Conservation (phyloP, 2,888 invertebrate species). For the Oscheius sp. region DNA sequence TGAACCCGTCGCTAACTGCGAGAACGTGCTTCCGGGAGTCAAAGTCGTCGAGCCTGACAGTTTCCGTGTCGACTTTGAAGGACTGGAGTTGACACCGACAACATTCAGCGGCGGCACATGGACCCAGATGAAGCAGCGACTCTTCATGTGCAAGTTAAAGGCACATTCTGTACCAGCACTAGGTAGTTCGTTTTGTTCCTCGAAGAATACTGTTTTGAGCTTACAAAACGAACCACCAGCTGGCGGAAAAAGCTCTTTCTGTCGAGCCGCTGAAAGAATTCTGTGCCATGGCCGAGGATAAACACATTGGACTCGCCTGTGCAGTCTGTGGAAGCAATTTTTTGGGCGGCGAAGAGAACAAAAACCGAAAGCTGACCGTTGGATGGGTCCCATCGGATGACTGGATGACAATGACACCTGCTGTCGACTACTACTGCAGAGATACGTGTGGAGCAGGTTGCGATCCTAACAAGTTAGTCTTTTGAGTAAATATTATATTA, state of each 20-base stretch:
- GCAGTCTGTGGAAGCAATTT: conserved; percentile 10
- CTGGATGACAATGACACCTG: conserved; percentile 60
- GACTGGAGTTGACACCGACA: conserved; percentile 67
- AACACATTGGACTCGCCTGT: conserved; percentile 8
- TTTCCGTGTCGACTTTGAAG: conserved; percentile 47
- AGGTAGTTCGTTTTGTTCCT: background rate
- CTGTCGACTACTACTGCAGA: conserved; percentile 64
- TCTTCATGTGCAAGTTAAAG: conserved; percentile 67
- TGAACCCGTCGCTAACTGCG: conserved; percentile 12
- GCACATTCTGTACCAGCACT: conserved; percentile 33
- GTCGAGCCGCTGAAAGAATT: conserved; percentile 53
- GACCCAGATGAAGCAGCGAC: conserved; percentile 56
- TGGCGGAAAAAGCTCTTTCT: conserved; percentile 57
- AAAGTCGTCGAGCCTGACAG: conserved; percentile 23
- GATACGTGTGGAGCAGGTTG: conserved; percentile 61
- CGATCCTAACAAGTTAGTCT: conserved; percentile 49
- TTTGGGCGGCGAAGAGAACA: conserved; percentile 4
- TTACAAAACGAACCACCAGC: conserved; percentile 56
- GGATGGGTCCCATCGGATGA: conserved; percentile 61
- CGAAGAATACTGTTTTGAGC: conserved; percentile 34
- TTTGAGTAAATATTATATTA: background rate
- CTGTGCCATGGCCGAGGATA: background rate
- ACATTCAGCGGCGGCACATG: conserved; percentile 70
- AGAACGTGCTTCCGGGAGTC: conserved; percentile 12
- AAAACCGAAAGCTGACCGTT: conserved; percentile 25